Conservation (phyloP, 2,797 vertebrate species). For the Cyclura pinguis region DNA sequence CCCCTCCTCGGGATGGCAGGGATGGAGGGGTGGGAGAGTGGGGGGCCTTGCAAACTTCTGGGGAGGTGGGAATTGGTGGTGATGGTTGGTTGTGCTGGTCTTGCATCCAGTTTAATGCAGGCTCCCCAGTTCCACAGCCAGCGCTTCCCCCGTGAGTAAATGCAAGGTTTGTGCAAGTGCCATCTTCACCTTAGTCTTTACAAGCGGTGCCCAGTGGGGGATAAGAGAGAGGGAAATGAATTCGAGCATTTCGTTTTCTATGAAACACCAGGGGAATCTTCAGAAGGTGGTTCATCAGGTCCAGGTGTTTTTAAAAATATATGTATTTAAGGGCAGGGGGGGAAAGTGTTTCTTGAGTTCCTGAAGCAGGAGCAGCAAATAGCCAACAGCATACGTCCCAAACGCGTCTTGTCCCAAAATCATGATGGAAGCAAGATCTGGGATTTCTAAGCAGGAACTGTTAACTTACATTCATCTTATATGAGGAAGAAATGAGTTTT, state of each 20-base stretch:
- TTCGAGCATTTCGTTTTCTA: not conserved
- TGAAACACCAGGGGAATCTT: not conserved
- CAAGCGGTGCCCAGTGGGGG: not conserved
- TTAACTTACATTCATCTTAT: not conserved
- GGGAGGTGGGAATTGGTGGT: not conserved
- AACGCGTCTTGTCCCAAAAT: not conserved
- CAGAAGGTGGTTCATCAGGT: not conserved
- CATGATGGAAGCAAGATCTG: constrained; percentile 2
- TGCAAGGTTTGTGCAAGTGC: not conserved
- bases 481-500: not conserved
- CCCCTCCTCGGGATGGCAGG: not conserved
- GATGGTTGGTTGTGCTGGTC: rapidly evolving
- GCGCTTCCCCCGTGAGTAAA: not conserved
- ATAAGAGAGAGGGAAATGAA: not conserved
- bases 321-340: not conserved
- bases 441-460: not conserved
- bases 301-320: not conserved
- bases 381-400: too few relatives aligned
- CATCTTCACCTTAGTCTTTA: not conserved
- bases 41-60: not conserved
- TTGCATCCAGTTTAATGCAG: rapidly evolving
- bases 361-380: not conserved
- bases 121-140: not conserved
- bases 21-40: not conserved
- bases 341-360: constrained; percentile 17